Evolutionary conservation across 1,140 invertebrate genomes (phyloP), one percentile per base, ranked within the genome.

Genomic region (Lysiphlebus fabarum): DNA sequence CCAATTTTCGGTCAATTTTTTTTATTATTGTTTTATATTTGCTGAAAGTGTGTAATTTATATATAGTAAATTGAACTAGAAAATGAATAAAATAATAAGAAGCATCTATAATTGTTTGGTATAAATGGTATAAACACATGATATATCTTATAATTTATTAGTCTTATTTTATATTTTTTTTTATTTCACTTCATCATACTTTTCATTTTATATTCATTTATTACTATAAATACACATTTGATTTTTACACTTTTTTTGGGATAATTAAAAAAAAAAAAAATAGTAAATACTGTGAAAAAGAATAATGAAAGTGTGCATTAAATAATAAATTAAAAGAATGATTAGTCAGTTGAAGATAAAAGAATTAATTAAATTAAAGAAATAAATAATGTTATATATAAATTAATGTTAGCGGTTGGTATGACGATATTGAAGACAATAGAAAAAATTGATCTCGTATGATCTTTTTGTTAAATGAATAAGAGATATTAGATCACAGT

Each of bases 91-190:
- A 9, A 63, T 42, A 62, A n/a, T n/a, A 34, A 62, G 51, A 58
- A 34, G 11, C 14, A 48, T 62, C 47, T 26, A 61, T 58, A 45
- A 56, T 41, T 47, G 17, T 58, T 45, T 58, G 36, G 49, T 6
- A 51, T 48, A 14, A 17, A 51, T 50, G n/a, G 17, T 26, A 26
- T 26, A 26, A 33, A 51, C 36, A 37, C 49, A 14, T 12, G 6
- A 38, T 51, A 8, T 17, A 65, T 64, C 69, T 72, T 71, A 70
- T 65, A 65, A 70, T 73, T 72, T 73, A 73, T 73, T 73, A 69
- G 63, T 67, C 51, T 69, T 36, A 40, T 57, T 57, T 14, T 11
- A 54, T 59, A 6, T 47, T 37, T 41, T 40, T 10, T 8, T 8
- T 8, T 55, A n/a, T 12, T 43, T 43, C 42, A 5, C 14, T 55